Percentiles rank a stretch among this genome's conserved stretches.
Evolutionary conservation across 2,113 vertebrate genomes (phyloP).

Genomic region (Mustela nigripes): DNA sequence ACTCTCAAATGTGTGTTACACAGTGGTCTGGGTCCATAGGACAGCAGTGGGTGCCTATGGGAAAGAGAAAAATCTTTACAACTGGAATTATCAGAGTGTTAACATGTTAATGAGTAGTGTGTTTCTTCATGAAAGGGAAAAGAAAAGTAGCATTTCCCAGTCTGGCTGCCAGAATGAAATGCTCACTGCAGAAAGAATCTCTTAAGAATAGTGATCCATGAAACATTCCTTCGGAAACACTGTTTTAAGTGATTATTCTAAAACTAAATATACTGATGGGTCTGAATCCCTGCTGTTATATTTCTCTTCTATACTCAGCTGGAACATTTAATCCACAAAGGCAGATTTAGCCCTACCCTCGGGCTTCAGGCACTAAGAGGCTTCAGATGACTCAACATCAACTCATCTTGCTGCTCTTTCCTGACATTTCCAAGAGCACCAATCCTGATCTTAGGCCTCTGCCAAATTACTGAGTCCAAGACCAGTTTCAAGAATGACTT

Average conservation of each 20-base stretch:
- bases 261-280: background rate
- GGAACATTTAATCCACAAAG: constrained; percentile 11
- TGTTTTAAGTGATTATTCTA: constrained; percentile 57
- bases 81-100: background rate
- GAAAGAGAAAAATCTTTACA: background rate
- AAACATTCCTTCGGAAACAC: background rate
- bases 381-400: background rate
- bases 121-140: background rate
- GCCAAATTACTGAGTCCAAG: background rate
- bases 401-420: background rate
- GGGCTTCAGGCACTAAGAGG: background rate
- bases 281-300: background rate
- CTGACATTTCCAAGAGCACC: background rate
- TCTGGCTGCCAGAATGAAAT: background rate
- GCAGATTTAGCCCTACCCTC: background rate
- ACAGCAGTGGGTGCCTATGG: background rate
- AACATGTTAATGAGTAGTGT: background rate
- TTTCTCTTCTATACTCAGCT: constrained; percentile 30
- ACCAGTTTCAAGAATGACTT: background rate
- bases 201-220: background rate
- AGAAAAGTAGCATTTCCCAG: background rate
- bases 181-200: constrained; percentile 21
- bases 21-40: background rate
- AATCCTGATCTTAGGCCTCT: rapidly evolving
- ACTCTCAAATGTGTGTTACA: background rate